Percentiles rank a stretch among this genome's conserved stretches.
These are phyloP conservation scores for Labeo calbasu DNA, from an alignment of 2,797 vertebrate species.

Conservation along the genomic window DNA sequence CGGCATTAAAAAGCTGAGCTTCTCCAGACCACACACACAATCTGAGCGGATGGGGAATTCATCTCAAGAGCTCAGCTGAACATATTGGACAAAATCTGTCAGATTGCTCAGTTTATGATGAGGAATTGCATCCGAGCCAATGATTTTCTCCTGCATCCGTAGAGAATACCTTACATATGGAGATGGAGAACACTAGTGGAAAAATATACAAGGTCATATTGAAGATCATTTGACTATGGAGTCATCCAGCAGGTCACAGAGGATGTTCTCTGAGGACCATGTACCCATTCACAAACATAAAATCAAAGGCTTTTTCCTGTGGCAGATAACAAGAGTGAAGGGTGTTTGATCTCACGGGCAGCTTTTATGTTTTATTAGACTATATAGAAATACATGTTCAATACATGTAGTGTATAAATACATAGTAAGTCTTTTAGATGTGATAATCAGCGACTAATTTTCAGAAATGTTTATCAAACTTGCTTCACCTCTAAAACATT, in stretches of 20 bases:
- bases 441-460: not conserved
- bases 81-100: constrained; percentile 37
- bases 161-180: not conserved
- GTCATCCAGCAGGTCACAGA: not conserved
- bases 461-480: not conserved
- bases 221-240: not conserved
- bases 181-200: not conserved
- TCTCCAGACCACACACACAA: constrained; percentile 32
- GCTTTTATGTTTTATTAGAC: not conserved
- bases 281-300: constrained; percentile 20
- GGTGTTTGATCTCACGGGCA: not conserved
- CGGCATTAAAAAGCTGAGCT: constrained; percentile 45
- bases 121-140: constrained; percentile 25
- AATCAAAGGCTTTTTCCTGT: not conserved
- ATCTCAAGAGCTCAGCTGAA: constrained; percentile 33
- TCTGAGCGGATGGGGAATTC: constrained; percentile 17
- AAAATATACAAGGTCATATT: not conserved
- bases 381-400: not conserved
- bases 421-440: not conserved
- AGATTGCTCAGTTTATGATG: constrained; percentile 17
- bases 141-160: not conserved
- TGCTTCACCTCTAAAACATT: not conserved
- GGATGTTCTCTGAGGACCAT: not conserved
- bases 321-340: not conserved
- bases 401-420: no score